Evolutionary conservation across 1,140 invertebrate genomes (phyloP).

Genomic region (Planococcus citri): DNA sequence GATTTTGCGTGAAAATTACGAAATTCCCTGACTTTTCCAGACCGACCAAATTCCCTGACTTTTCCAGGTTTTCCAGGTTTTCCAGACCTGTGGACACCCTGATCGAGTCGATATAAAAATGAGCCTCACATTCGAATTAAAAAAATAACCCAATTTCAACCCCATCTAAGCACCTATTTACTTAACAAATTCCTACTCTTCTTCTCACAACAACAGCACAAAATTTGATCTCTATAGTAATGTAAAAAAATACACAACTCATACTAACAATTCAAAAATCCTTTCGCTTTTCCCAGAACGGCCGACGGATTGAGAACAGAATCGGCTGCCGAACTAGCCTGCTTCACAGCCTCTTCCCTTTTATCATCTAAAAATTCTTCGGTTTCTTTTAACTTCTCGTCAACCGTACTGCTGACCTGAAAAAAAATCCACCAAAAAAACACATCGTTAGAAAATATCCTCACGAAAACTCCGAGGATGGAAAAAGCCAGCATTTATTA

Average conservation of each 20-base stretch:
- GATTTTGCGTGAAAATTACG: too few relatives aligned
- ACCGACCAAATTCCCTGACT: too few relatives aligned
- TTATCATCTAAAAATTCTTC: constrained; percentile 31
- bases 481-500: constrained; percentile 15
- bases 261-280: constrained; percentile 31
- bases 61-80: too few relatives aligned
- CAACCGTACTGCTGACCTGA: constrained; percentile 29
- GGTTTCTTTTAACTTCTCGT: constrained; percentile 31
- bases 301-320: constrained; percentile 13
- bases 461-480: not conserved
- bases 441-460: not conserved
- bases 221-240: not conserved
- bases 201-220: too few relatives aligned
- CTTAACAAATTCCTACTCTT: too few relatives aligned
- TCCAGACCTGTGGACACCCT: too few relatives aligned
- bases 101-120: too few relatives aligned
- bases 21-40: too few relatives aligned
- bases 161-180: too few relatives aligned
- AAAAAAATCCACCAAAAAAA: constrained; percentile 10
- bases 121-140: too few relatives aligned
- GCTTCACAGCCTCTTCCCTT: constrained; percentile 28
- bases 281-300: constrained; percentile 32
- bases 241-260: not conserved
- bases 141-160: too few relatives aligned
- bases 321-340: constrained; percentile 23